Evolutionary conservation across 2,113 vertebrate species (phyloP), one percentile per base, ranked within the genome.

Genomic region (Petroica traversi): DNA sequence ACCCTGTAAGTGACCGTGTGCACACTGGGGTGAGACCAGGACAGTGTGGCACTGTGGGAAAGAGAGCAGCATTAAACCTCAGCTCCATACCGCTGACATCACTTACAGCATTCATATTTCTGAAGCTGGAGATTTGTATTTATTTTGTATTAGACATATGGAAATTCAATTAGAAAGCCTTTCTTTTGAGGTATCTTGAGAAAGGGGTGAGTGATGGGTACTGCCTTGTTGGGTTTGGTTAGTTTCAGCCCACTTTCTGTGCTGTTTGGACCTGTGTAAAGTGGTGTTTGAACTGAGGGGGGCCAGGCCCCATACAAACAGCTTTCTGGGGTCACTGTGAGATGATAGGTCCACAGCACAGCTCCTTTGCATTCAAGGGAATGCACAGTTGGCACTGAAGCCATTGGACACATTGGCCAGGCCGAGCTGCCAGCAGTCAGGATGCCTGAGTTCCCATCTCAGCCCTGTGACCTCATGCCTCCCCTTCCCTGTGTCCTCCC

Each of bases 351-450:
- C 26, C 38, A 41, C 33, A 67, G 20, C 3, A 12, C 52, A 82
- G 49, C 45, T 88, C 28, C 25, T 91, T 59, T 85, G 33, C 40
- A 8, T 45, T 57, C 0, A 2, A 46, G 22, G 19, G 34, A 62
- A 55, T 18, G 33, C 51, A 46, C 13, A 9, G n/a, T 34, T 55
- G 59, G 62, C 40, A 8, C 61, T 31, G 23, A 76, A 85, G 34
- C 34, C 2, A 1, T 7, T 41, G 40, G 20, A 52, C 19, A 12
- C 0, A 2, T 36, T 13, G 11, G 33, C 59, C 57, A 38, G 26
- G 26, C 33, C 1, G 0, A 5, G 1, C 58, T 49, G 19, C 12
- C 2, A 5, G 20, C 15, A 62, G 25, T 58, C 24, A 36, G 36
- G 74, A 38, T 81, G 36, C 29, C 40, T 23, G 40, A 51, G 41